These are phyloP conservation scores for Lamellibrachia satsuma DNA, from an alignment of 2,888 invertebrate species.

Conservation along the genomic window DNA sequence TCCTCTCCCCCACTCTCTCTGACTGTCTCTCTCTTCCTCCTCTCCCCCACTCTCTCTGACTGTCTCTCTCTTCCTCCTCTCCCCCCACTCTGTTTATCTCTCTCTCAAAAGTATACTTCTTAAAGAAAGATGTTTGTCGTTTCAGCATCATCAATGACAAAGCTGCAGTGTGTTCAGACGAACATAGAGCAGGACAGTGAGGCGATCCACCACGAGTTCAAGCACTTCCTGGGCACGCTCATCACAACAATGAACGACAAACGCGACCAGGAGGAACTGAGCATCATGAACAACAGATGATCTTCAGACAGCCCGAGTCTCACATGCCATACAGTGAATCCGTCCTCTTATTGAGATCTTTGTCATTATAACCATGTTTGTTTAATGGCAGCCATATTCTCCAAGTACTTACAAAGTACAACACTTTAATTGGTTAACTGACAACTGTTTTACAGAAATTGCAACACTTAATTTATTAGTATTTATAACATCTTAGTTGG, in stretches of 20 bases:
- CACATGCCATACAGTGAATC: background rate
- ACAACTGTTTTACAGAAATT: too few species aligned
- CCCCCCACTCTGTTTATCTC: too few species aligned
- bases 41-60: too few species aligned
- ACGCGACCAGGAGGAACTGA: constrained; percentile 63
- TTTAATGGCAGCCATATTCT: background rate
- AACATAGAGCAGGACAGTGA: constrained; percentile 61
- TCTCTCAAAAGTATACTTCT: background rate
- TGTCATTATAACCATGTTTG: background rate
- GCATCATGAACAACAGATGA: constrained; percentile 43
- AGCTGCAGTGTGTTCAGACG: constrained; percentile 43
- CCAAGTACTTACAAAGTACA: background rate
- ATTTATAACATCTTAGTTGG: too few species aligned
- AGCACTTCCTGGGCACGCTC: constrained; percentile 56
- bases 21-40: too few species aligned
- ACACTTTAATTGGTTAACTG: too few species aligned
- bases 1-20: too few species aligned
- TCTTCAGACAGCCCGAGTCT: too few species aligned
- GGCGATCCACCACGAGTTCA: constrained; percentile 57
- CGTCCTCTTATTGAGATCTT: background rate
- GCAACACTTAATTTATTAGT: too few species aligned
- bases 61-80: too few species aligned
- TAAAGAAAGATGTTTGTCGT: background rate
- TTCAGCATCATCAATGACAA: background rate
- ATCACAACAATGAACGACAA: constrained; percentile 59